phyloP scores from a whole-genome alignment of 1,140 invertebrate species.

The Agrypnia vestita region DNA sequence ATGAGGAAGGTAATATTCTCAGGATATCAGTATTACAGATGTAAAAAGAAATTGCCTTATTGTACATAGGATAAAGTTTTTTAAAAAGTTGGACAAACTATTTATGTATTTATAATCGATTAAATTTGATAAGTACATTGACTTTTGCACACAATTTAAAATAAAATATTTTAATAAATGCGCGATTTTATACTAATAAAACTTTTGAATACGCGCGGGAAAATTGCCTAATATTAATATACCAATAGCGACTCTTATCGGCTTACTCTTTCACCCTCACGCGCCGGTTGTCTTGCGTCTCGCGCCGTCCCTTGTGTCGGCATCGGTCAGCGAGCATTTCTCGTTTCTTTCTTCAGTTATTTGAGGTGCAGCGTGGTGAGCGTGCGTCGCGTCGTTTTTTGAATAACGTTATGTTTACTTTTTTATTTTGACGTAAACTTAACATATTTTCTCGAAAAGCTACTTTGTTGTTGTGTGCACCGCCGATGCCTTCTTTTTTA shows the following conservation, averaged over 20 bases:
- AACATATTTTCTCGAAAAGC: slow-evolving; percentile 24
- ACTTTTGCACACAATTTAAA: too few species aligned
- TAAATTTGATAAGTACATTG: too few species aligned
- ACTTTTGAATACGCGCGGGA: slow-evolving; percentile 23
- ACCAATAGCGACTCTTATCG: slow-evolving; percentile 9
- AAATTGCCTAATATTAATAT: neutral
- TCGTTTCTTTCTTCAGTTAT: slow-evolving; percentile 32
- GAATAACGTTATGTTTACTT: slow-evolving; percentile 23
- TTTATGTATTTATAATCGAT: too few species aligned
- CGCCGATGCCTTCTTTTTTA: neutral
- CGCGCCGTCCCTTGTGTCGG: neutral
- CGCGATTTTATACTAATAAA: too few species aligned
- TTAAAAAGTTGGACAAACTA: neutral
- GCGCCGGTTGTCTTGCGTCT: neutral
- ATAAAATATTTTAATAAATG: too few species aligned
- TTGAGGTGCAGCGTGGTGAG: neutral
- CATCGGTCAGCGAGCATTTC: neutral
- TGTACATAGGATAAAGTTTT: too few species aligned
- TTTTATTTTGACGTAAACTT: slow-evolving; percentile 39
- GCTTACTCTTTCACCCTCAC: slow-evolving; percentile 18
- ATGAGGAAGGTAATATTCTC: too few species aligned
- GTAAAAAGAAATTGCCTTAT: too few species aligned
- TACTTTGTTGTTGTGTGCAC: slow-evolving; percentile 9
- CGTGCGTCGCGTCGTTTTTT: neutral
- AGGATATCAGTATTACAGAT: too few species aligned